These are phyloP conservation scores for Arenicola marina DNA, from an alignment of 2,888 invertebrate genomes.

Conservation along the genomic window DNA sequence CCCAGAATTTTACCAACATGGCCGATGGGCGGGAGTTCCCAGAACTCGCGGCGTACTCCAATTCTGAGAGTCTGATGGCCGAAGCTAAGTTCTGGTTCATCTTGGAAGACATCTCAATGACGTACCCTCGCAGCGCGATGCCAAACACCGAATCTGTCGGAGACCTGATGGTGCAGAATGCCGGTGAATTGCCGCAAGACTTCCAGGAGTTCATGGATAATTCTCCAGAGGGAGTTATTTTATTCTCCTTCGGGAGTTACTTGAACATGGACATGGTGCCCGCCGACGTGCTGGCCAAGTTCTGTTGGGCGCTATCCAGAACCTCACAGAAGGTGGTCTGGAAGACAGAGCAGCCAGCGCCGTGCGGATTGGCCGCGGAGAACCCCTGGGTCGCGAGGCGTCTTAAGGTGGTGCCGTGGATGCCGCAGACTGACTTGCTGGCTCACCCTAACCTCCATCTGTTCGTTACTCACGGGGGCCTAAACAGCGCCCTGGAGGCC, in stretches of 20 bases:
- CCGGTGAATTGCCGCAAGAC: slow-evolving; percentile 1
- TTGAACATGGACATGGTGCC: slow-evolving; percentile 10
- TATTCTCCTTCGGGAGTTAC: slow-evolving; percentile 10
- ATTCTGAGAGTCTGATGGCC: too few species aligned
- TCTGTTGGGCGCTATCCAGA: slow-evolving; percentile 4
- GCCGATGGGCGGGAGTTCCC: too few species aligned
- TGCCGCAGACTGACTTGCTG: slow-evolving; percentile 3
- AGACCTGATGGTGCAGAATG: background rate
- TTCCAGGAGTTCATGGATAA: slow-evolving; percentile 6
- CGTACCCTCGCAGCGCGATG: background rate
- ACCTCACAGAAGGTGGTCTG: background rate
- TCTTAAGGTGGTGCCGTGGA: background rate
- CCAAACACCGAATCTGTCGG: slow-evolving; percentile 1
- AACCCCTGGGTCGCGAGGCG: too few species aligned
- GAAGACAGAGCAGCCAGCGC: background rate
- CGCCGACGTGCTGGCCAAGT: background rate
- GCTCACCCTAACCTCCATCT: background rate
- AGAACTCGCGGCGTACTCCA: too few species aligned
- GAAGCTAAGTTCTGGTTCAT: background rate
- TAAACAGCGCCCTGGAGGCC: background rate
- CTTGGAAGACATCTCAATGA: background rate
- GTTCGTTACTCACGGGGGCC: background rate
- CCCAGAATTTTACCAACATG: too few species aligned
- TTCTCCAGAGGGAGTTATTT: slow-evolving; percentile 4
- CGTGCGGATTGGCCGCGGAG: background rate